Base-by-base conservation (phyloP, 2,888 invertebrate genomes). In the Tinea semifulvella region DNA sequence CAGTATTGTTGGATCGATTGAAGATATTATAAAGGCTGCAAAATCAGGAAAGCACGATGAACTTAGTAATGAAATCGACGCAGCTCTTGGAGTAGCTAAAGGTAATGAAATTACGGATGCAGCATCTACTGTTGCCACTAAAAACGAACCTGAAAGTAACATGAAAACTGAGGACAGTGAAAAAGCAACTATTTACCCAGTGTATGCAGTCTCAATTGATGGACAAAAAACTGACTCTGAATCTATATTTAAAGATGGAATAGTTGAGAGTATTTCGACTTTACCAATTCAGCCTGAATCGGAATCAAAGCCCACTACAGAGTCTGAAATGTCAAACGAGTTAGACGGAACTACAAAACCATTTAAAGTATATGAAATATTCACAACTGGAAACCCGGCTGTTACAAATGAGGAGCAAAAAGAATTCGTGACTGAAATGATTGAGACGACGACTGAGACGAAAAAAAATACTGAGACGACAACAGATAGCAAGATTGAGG, bases 11-110 rank as follows among this genome's bases (percentile, higher is more conserved):
- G 66, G 63, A 7, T 69, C 71, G 10, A 57, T 82, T 22, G 80
- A 80, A 59, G 76, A 80, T 48, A 58, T 80, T 19, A 51, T 81
- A 11, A 66, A 64, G 50, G 66, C 61, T 44, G 66, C 68, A 13
- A 57, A 62, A 49, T 68, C 74, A 40, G 72, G 69, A 43, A 80
- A 77, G 48, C 72, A 76, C 38, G 58, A 71, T 27, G 71, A 74
- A 47, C 60, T 79, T 10, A 81, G 82, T 39, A 82, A 83, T 49
- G 83, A 82, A 58, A 74, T 82, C 28, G 79, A 81, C 48, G 75
- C 76, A 48, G 55, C 65, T 25, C 56, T 68, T n/a, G 59, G 57
- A 13, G 36, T 19, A 19, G 18, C 17, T 2, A 28, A 17, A 19
- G n/a, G 25, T 14, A 28, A 35, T 18, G 31, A 36, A 5, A 31